These are phyloP conservation scores for Drosophila ustulata DNA, from an alignment of 2,888 invertebrate genomes.

Conservation along the genomic window DNA sequence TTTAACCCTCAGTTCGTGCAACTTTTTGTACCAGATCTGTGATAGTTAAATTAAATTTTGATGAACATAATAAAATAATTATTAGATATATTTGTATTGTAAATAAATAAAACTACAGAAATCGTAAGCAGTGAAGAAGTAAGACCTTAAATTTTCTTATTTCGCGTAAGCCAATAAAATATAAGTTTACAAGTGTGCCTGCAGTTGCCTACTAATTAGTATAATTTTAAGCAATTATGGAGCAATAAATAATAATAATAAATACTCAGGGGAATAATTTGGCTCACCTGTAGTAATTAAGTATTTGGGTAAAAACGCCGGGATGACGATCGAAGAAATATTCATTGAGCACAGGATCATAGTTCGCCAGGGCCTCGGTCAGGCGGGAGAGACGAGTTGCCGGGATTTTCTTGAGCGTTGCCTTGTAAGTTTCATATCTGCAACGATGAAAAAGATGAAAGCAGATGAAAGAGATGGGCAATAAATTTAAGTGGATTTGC, in stretches of 20 bases:
- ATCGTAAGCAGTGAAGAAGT: no score
- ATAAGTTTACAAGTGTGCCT: no score
- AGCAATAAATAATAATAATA: not conserved
- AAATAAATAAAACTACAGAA: no score
- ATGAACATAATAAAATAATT: no score
- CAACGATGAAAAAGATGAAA: slow-evolving; percentile 38
- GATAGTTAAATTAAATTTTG: no score
- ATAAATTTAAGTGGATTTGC: slow-evolving; percentile 62
- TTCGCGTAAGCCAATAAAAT: no score
- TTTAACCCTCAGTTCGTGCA: not conserved
- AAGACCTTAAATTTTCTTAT: no score
- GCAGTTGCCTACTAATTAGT: not conserved
- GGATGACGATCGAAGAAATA: slow-evolving; percentile 95
- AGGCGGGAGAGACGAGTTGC: slow-evolving; percentile 93
- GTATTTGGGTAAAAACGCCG: slow-evolving; percentile 95
- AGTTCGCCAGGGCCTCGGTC: slow-evolving; percentile 94
- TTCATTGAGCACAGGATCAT: slow-evolving; percentile 95
- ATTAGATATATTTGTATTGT: no score
- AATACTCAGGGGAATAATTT: not conserved
- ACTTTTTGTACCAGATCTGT: not conserved
- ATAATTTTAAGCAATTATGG: slow-evolving; percentile 3
- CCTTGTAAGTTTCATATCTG: slow-evolving; percentile 91
- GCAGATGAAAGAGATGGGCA: slow-evolving; percentile 13
- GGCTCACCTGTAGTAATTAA: slow-evolving; percentile 92
- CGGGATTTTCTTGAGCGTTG: slow-evolving; percentile 94